These are phyloP conservation scores for Salvelinus namaycush DNA, from an alignment of 2,113 vertebrate species.

Conservation along the genomic window DNA sequence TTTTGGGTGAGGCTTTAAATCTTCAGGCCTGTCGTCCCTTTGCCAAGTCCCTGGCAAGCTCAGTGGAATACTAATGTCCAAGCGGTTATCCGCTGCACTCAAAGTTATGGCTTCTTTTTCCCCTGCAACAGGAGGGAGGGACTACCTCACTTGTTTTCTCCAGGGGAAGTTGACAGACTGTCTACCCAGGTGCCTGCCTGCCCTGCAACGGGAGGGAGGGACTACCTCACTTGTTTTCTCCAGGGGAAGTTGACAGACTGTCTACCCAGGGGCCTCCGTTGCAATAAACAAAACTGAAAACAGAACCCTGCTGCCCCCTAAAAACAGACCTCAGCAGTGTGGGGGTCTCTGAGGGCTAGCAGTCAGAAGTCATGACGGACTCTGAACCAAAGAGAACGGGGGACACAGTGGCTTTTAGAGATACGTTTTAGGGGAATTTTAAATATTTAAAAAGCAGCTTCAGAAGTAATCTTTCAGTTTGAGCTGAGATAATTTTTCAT, in stretches of 20 bases:
- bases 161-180: slow-evolving; percentile 48
- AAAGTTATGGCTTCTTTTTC: slow-evolving; percentile 53
- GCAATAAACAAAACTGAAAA: slow-evolving; percentile 53
- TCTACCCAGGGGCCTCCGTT: slow-evolving; percentile 45
- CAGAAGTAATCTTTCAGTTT: background rate
- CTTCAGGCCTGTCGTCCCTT: slow-evolving; percentile 43
- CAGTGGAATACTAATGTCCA: slow-evolving; percentile 67
- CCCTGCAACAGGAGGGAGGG: slow-evolving; percentile 18
- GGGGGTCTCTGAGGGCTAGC: background rate
- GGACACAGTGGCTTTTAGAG: background rate
- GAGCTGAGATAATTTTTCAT: background rate
- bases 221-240: slow-evolving; percentile 45
- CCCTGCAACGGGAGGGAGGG: slow-evolving; percentile 22
- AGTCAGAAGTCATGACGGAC: background rate
- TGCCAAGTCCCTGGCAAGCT: slow-evolving; percentile 41
- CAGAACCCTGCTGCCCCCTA: slow-evolving; percentile 33
- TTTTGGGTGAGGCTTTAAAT: slow-evolving; percentile 46
- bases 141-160: slow-evolving; percentile 45
- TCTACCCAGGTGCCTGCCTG: slow-evolving; percentile 36
- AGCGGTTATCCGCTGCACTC: slow-evolving; percentile 55
- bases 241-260: slow-evolving; percentile 48
- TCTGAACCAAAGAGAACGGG: background rate
- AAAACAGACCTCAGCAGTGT: slow-evolving; percentile 36
- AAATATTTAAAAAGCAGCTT: background rate
- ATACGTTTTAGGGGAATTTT: background rate